These are phyloP conservation scores for Botrylloides violaceus DNA, from an alignment of 23 tunicate genomes.

Conservation along the genomic window DNA sequence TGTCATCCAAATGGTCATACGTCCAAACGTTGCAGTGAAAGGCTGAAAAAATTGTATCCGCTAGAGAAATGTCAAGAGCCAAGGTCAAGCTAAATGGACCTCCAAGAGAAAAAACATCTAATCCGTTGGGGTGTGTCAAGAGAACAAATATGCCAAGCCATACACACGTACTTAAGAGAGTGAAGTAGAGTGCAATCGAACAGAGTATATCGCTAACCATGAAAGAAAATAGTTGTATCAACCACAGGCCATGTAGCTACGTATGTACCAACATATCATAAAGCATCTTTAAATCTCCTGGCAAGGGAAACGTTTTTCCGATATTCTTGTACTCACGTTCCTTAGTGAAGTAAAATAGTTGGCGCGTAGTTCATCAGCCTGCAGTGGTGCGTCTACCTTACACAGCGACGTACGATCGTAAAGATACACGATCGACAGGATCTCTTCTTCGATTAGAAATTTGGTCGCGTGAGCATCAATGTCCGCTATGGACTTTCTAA, in stretches of 20 bases:
- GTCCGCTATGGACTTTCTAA: constrained; percentile 31
- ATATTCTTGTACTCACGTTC: constrained; percentile 7
- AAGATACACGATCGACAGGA: constrained; percentile 21
- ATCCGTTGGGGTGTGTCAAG: no score
- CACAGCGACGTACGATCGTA: constrained; percentile 35
- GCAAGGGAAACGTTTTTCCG: neutral
- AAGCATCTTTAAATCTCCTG: neutral
- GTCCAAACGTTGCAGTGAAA: constrained; percentile 19
- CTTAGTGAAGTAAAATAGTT: neutral
- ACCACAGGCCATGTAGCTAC: neutral
- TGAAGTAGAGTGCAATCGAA: no score
- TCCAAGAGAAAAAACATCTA: no score
- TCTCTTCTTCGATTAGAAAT: constrained; percentile 11
- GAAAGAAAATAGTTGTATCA: no score
- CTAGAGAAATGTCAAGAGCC: no score
- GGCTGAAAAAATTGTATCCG: no score
- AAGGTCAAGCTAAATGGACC: no score
- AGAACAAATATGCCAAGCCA: no score
- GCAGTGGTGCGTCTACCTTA: neutral
- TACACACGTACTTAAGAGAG: no score
- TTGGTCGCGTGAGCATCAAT: constrained; percentile 44
- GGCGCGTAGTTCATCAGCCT: neutral
- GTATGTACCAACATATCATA: neutral
- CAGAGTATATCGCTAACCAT: no score
- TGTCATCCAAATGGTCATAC: constrained; percentile 36